These are phyloP conservation scores for Neoaliturus tenellus DNA, from an alignment of 2,888 invertebrate species.

Conservation along the genomic window DNA sequence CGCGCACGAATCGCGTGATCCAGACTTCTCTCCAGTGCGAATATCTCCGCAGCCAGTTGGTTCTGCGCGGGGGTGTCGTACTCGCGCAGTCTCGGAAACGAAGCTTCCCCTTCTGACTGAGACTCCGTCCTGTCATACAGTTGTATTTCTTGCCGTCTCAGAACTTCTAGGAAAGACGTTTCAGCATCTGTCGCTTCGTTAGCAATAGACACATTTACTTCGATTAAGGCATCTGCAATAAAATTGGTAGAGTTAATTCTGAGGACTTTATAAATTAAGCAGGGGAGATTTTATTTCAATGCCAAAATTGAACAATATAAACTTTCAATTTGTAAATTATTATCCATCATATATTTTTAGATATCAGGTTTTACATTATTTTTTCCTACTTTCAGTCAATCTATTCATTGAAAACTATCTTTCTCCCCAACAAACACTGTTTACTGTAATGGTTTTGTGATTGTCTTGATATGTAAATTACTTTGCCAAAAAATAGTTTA, in stretches of 20 bases:
- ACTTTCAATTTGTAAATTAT: too few species aligned
- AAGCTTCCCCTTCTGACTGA: background rate
- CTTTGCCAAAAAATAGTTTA: too few species aligned
- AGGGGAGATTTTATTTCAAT: too few species aligned
- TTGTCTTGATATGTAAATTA: too few species aligned
- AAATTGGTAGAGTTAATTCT: background rate
- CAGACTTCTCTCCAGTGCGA: background rate
- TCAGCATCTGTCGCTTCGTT: background rate
- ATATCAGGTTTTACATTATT: too few species aligned
- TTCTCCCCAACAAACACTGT: too few species aligned
- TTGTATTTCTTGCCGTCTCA: background rate
- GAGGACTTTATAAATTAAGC: too few species aligned
- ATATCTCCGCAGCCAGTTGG: conserved; percentile 15
- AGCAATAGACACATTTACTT: background rate
- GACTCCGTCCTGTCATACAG: background rate
- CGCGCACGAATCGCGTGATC: background rate
- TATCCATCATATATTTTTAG: too few species aligned
- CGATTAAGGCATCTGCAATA: conserved; percentile 7
- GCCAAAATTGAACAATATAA: too few species aligned
- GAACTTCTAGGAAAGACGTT: background rate
- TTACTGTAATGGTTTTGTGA: too few species aligned
- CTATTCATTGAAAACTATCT: too few species aligned
- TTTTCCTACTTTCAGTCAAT: too few species aligned
- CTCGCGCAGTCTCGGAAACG: background rate
- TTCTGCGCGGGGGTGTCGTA: conserved; percentile 13